These are phyloP conservation scores for Geotrupes spiniger DNA, from an alignment of 2,888 invertebrate genomes.

Conservation along the genomic window DNA sequence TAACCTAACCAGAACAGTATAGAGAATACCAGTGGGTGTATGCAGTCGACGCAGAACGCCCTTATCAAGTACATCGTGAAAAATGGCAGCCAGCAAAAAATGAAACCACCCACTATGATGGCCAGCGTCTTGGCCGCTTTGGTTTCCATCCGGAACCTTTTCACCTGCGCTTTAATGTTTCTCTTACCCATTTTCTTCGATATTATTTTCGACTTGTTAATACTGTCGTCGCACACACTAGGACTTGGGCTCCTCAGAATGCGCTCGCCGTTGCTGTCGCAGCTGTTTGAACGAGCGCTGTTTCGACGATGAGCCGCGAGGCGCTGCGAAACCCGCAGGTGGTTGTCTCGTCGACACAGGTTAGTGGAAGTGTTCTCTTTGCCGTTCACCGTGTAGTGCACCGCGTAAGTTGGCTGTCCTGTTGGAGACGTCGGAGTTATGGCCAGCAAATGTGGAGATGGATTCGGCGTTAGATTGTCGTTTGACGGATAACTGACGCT, in stretches of 20 bases:
- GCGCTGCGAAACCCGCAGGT: conserved; percentile 55
- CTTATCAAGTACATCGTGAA: conserved; percentile 91
- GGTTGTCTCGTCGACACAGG: conserved; percentile 55
- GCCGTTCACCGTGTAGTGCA: conserved; percentile 67
- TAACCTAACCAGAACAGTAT: conserved; percentile 97
- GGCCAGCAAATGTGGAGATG: conserved; percentile 41
- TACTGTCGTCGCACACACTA: conserved; percentile 43
- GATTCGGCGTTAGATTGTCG: conserved; percentile 55
- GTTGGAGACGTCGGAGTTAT: conserved; percentile 49
- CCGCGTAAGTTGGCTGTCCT: conserved; percentile 57
- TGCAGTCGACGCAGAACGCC: conserved; percentile 84
- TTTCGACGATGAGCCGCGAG: conserved; percentile 36
- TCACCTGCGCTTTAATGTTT: conserved; percentile 82
- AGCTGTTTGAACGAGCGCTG: conserved; percentile 50
- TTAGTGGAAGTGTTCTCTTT: conserved; percentile 57
- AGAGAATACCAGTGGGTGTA: conserved; percentile 81
- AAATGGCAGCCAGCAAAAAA: conserved; percentile 96
- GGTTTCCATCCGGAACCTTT: conserved; percentile 91
- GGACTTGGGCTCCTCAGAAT: conserved; percentile 47
- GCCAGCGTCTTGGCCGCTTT: conserved; percentile 96
- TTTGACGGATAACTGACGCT: conserved; percentile 82
- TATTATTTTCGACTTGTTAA: conserved; percentile 49
- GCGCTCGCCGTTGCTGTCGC: conserved; percentile 48
- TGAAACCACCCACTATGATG: conserved; percentile 96
- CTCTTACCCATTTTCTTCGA: conserved; percentile 77